A percentile compares a stretch with the other conserved stretches of the same genome.
Conservation (phyloP, 37 sponge, comb jelly and placozoan genomes). For the Spongilla lacustris region DNA sequence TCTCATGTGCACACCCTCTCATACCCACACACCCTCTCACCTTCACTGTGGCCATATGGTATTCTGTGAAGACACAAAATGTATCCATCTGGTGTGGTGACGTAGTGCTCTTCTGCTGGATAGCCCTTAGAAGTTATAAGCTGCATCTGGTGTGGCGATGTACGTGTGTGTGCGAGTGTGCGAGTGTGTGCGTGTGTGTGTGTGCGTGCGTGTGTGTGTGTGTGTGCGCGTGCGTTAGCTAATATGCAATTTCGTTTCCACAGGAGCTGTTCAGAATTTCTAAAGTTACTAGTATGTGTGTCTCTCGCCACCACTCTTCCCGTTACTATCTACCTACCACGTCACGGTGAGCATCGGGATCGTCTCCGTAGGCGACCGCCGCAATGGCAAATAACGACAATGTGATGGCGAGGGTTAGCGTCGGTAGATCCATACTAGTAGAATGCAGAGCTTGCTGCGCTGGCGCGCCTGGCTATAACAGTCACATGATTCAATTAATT, state of each 20-base stretch:
- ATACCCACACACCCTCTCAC: too few species aligned
- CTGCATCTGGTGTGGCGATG: slow-evolving; percentile 40
- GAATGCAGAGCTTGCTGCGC: neutral
- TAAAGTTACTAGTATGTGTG: too few species aligned
- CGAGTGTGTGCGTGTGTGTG: neutral
- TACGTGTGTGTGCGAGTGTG: neutral
- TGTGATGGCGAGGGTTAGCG: neutral
- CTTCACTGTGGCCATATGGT: slow-evolving; percentile 50
- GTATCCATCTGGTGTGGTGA: slow-evolving; percentile 88
- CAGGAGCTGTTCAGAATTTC: too few species aligned
- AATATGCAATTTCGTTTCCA: neutral
- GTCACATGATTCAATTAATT: neutral
- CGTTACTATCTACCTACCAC: neutral
- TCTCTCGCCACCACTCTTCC: too few species aligned
- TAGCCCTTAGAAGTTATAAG: slow-evolving; percentile 88
- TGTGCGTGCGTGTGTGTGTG: slow-evolving; percentile 46
- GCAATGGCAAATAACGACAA: neutral
- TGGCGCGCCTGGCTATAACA: neutral
- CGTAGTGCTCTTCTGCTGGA: slow-evolving; percentile 84
- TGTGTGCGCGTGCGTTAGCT: neutral
- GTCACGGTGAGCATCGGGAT: neutral
- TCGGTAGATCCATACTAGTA: neutral
- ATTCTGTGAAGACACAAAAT: slow-evolving; percentile 89
- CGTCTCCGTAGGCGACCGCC: neutral
- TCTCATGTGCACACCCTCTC: too few species aligned